A percentile compares a stretch with the other conserved stretches of the same genome.
Conservation (phyloP, 2,888 invertebrate genomes). For the Tethea ocularis region DNA sequence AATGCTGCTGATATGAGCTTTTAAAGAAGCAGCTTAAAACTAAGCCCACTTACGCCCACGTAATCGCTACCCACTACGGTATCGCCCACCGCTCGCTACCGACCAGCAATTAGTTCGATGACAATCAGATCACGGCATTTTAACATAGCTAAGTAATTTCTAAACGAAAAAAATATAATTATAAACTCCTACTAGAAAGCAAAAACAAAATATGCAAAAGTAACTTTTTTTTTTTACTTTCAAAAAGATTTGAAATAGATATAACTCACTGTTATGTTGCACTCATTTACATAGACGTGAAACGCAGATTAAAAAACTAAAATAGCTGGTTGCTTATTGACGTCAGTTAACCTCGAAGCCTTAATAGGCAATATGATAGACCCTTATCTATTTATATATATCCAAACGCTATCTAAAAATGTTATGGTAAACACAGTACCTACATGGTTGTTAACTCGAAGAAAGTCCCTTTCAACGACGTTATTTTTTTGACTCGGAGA, state of each 20-base stretch:
- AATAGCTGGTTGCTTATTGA: neutral
- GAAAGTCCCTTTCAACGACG: too few species aligned
- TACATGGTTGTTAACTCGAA: too few species aligned
- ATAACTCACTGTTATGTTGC: neutral
- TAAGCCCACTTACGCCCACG: slow-evolving; percentile 40
- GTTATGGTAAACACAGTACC: too few species aligned
- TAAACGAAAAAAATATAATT: neutral
- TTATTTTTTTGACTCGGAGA: too few species aligned
- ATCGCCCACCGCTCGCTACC: slow-evolving; percentile 40
- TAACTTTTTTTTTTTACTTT: neutral
- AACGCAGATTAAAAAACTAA: neutral
- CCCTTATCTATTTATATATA: too few species aligned
- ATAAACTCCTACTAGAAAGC: neutral
- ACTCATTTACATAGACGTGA: slow-evolving; percentile 1
- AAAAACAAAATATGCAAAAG: neutral
- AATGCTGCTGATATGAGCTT: neutral
- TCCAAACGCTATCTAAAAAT: too few species aligned
- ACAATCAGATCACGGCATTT: slow-evolving; percentile 33
- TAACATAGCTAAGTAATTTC: neutral
- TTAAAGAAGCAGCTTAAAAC: slow-evolving; percentile 12
- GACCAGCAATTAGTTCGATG: slow-evolving; percentile 35
- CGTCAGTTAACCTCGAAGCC: neutral
- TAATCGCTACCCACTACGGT: slow-evolving; percentile 17
- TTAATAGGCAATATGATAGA: neutral
- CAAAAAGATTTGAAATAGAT: neutral